These are phyloP conservation scores for Bos taurus DNA, from an alignment of 2,113 vertebrate species.

Conservation along the genomic window ARS-UCD2.0 NC_037331.1:105226501-105227000, in stretches of 20 bases:
- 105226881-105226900: neutral
- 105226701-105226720: neutral
- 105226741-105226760: neutral
- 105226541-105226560: neutral
- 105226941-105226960: neutral
- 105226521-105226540: neutral
- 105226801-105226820: neutral
- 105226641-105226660: neutral
- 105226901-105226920: neutral
- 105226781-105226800: neutral
- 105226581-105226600: no score
- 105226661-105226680: neutral
- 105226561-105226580: neutral
- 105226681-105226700: neutral
- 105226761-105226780: neutral
- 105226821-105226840: neutral
- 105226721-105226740: neutral
- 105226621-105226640: neutral
- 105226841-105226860: neutral
- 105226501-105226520: neutral
- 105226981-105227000: neutral
- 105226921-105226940: neutral
- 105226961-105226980: neutral
- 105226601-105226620: neutral
- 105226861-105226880: neutral